Percentiles rank a stretch among this genome's conserved stretches.
These are phyloP conservation scores for Heteropelma amictum DNA, from an alignment of 2,888 invertebrate species.

Conservation along the genomic window DNA sequence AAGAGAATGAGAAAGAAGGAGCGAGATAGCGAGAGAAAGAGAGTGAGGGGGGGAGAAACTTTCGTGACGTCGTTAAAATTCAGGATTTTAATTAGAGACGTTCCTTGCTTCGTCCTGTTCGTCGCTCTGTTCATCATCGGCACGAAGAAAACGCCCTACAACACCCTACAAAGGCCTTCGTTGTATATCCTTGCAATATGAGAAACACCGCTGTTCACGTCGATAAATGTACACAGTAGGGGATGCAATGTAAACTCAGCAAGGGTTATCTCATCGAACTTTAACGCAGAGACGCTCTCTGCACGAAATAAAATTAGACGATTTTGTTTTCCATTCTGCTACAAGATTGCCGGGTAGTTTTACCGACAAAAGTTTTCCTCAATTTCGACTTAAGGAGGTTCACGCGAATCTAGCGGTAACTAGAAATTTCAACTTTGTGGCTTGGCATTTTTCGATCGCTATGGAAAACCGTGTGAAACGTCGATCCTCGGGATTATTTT, in stretches of 20 bases:
- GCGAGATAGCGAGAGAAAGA: background rate
- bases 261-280: slow-evolving; percentile 32
- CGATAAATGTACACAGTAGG: slow-evolving; percentile 12
- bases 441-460: too few relatives aligned
- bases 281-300: slow-evolving; percentile 19
- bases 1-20: background rate
- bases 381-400: too few relatives aligned
- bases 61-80: slow-evolving; percentile 26
- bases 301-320: slow-evolving; percentile 18
- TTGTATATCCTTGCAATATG: slow-evolving; percentile 38
- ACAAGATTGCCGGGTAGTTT: background rate
- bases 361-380: too few relatives aligned
- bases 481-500: too few relatives aligned
- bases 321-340: background rate
- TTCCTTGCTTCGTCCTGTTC: slow-evolving; percentile 31
- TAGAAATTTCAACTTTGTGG: too few relatives aligned
- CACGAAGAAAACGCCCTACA: background rate
- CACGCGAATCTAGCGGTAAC: too few relatives aligned
- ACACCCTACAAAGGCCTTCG: slow-evolving; percentile 18
- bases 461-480: too few relatives aligned
- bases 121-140: slow-evolving; percentile 33
- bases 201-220: slow-evolving; percentile 27
- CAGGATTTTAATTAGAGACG: slow-evolving; percentile 56
- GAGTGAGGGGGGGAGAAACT: background rate
- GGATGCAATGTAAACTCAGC: slow-evolving; percentile 45